Evolutionary conservation across 2,797 vertebrate genomes (phyloP).

Genomic region (Lagodon rhomboides): DNA sequence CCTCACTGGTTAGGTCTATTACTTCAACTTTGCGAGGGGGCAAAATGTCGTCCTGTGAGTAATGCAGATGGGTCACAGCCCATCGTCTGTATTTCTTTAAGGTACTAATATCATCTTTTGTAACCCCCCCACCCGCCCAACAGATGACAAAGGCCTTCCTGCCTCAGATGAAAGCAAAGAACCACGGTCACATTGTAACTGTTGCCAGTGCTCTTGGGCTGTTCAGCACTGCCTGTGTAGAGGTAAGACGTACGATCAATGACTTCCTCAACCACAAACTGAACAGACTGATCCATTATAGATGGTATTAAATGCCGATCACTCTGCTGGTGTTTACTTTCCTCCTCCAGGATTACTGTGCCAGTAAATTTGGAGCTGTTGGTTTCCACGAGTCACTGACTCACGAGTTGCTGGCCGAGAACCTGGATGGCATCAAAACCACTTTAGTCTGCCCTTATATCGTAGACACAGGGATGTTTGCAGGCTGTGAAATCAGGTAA

Average conservation of each 20-base stretch:
- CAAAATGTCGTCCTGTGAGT: neutral
- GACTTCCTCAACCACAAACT: neutral
- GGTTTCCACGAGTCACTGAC: slow-evolving; percentile 85
- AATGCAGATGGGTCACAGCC: no score
- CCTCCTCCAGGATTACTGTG: slow-evolving; percentile 81
- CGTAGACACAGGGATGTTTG: slow-evolving; percentile 82
- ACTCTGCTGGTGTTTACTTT: neutral
- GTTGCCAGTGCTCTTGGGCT: slow-evolving; percentile 78
- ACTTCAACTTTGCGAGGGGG: neutral
- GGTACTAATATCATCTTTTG: neutral
- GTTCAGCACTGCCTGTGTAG: slow-evolving; percentile 79
- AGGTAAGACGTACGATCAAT: slow-evolving; percentile 56
- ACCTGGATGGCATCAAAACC: slow-evolving; percentile 78
- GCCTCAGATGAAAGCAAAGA: slow-evolving; percentile 75
- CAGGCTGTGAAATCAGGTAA: slow-evolving; percentile 81
- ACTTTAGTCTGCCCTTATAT: slow-evolving; percentile 84
- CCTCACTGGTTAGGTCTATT: neutral
- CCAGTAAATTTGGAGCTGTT: slow-evolving; percentile 85
- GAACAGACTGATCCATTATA: neutral
- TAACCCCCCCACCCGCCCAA: slow-evolving; percentile 2
- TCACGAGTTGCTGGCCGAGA: slow-evolving; percentile 78
- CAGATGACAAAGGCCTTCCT: slow-evolving; percentile 84
- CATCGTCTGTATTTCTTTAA: neutral
- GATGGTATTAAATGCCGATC: neutral
- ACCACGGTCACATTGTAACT: slow-evolving; percentile 76